phyloP scores from a whole-genome alignment of 2,888 invertebrate genomes.

The Aleiodes alternator region DNA sequence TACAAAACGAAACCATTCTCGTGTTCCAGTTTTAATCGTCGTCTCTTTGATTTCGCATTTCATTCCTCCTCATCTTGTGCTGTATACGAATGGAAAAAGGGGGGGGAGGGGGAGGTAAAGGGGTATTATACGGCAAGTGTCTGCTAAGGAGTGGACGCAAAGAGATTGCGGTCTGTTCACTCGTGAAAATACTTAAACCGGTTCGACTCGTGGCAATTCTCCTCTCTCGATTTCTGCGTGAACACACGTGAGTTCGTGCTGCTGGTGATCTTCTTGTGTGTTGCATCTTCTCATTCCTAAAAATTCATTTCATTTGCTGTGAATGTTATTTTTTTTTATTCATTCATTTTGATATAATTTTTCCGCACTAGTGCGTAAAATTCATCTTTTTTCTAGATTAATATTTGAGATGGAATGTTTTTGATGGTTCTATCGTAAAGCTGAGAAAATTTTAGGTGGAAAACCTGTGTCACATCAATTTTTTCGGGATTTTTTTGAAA shows the following conservation, averaged over 20 bases:
- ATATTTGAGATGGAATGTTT: no score
- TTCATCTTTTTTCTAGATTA: no score
- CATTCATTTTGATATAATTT: no score
- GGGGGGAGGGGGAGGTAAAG: conserved; percentile 25
- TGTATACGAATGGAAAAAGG: conserved; percentile 9
- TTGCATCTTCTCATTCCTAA: conserved; percentile 34
- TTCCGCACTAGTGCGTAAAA: no score
- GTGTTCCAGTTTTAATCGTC: conserved; percentile 38
- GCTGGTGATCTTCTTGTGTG: conserved; percentile 1
- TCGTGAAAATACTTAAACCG: conserved; percentile 53
- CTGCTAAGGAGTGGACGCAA: conserved; percentile 43
- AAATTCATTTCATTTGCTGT: conserved; percentile 9
- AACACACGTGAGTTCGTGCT: conserved; percentile 14
- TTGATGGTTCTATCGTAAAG: no score
- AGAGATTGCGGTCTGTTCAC: conserved; percentile 40
- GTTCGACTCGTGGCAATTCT: conserved; percentile 49
- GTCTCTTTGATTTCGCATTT: conserved; percentile 24
- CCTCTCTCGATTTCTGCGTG: conserved; percentile 31
- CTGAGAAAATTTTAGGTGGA: no score
- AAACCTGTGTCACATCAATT: no score
- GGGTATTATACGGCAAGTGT: conserved; percentile 40
- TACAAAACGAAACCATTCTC: conserved; percentile 29
- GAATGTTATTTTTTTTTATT: no score
- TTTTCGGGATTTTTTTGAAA: no score
- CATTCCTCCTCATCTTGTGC: conserved; percentile 28